Base-by-base conservation (phyloP, 1,140 invertebrate genomes). In the Calephelis nemesis region DNA sequence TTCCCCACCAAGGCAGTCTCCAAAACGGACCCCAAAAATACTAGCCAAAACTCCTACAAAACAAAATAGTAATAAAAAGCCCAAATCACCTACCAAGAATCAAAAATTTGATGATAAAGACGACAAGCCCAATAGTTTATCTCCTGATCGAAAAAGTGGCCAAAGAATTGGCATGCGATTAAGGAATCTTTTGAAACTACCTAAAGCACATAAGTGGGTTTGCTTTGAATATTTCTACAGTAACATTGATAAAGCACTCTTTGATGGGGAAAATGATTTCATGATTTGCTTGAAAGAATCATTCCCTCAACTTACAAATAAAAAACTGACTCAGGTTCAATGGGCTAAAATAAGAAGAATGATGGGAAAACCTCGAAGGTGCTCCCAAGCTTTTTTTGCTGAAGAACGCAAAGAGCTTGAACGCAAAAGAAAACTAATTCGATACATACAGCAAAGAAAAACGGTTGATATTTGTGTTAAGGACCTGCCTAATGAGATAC, bases 221-320 rank as follows among this genome's bases (percentile, higher is more conserved):
- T 99, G 98, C 85, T 99, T 98, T 91, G 99, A 99, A 88, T 99
- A 98, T 96, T 99, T 99, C 92, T 99, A 99, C 87, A 99, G 98
- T 77, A 99, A 99, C 84, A 96, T 99, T 76, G 98, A 99, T 88
- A 97, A 96, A 82, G 96, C 97, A 62, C 92, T 99, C 9, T 99
- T 99, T 92, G 94, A 97, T 74, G 97, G 97, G 62, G 97, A 99
- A 80, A 99, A 99, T 93, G 98, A 99, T 92, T 99, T 99, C 85
- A 96, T 96, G 92, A 96, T 98, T 62, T 99, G 98, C 84, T 91
- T 99, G 13, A 96, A 96, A 85, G 98, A 99, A 89, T 96, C 97
- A 7, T 99, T 99, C 93, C 98, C 99, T 7, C 96, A 97, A 81
- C 90, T 99, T 49, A 98, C 97, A 83, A 96, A 96, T 39, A 93